These are phyloP conservation scores for Drosophila helvetica DNA, from an alignment of 2,888 invertebrate genomes.

Conservation along the genomic window DNA sequence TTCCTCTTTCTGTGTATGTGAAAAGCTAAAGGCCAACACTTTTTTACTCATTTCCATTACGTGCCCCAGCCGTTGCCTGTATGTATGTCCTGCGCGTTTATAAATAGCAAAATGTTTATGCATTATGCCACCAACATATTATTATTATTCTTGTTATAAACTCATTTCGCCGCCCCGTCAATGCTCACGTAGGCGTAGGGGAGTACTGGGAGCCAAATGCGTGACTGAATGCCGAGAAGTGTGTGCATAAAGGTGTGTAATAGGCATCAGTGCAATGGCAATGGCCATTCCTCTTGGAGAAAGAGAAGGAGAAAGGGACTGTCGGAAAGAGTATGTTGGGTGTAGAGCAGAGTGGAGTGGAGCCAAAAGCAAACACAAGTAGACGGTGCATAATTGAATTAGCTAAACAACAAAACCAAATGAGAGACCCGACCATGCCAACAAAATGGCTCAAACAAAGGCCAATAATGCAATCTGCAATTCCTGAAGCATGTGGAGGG, in stretches of 20 bases:
- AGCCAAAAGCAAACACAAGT: slow-evolving; percentile 18
- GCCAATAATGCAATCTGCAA: slow-evolving; percentile 40
- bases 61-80: slow-evolving; percentile 41
- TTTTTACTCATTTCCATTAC: slow-evolving; percentile 63
- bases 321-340: no score
- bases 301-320: neutral
- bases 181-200: slow-evolving; percentile 29
- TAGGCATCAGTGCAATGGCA: slow-evolving; percentile 55
- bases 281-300: slow-evolving; percentile 10
- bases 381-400: slow-evolving; percentile 66
- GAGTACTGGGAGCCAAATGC: slow-evolving; percentile 38
- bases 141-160: slow-evolving; percentile 48
- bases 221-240: slow-evolving; percentile 53
- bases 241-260: slow-evolving; percentile 62
- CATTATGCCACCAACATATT: slow-evolving; percentile 42
- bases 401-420: slow-evolving; percentile 60
- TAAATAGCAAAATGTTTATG: slow-evolving; percentile 56
- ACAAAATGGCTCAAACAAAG: slow-evolving; percentile 54
- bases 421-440: slow-evolving; percentile 40
- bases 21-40: slow-evolving; percentile 34
- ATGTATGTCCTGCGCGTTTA: slow-evolving; percentile 27
- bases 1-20: slow-evolving; percentile 5
- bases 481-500: neutral
- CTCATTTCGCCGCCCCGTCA: slow-evolving; percentile 34
- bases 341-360: neutral